Base-by-base conservation (phyloP, 1,140 invertebrate genomes). In the Solen grandis region DNA sequence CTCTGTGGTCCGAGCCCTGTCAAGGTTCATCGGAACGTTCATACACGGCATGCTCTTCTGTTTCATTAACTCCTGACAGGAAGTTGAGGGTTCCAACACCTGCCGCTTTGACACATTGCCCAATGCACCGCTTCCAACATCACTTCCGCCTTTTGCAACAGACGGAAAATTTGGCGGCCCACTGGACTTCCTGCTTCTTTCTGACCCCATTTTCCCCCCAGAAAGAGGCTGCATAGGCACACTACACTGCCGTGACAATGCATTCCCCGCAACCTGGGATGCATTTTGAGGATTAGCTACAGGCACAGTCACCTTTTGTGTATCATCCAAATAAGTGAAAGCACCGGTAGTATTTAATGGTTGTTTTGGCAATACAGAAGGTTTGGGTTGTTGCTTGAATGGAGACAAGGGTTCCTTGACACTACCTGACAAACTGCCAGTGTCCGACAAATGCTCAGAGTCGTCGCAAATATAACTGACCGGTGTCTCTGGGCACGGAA, bases 1-100 rank as follows among this genome's bases (percentile, higher is more conserved):
- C 27, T 50, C 66, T 8, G 27, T 13, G 38, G 50, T 10, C 27
- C 16, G 35, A 29, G 68, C 55, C n/a, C 22, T 0, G 19, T 41
- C 16, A 0, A 50, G 5, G 16, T 60, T 29, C 16, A 3, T 29
- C 14, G 54, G 76, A n/a, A 79, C 46, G 8, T 27, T 72, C 76
- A 79, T 70, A 36, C 76, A 79, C 13, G 76, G 76, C 76, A 79
- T 79, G 31, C 76, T 79, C 22, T 69, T 69, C 52, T 69, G 66
- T 60, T 79, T 79, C 22, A 38, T 31, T 50, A 70, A 38, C 27
- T 70, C 57, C 29, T 38, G 55, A 3, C 22, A 36, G 0, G 54
- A 35, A 27, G n/a, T n/a, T 19, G 16, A 22, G 13, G 76, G 68
- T 29, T 79, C 76, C n/a, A 72, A 35, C 10, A 22, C 38, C 2